Evolutionary conservation across 2,888 invertebrate genomes (phyloP), one percentile per base, ranked within the genome.

Genomic region (Rotaria macrura): DNA sequence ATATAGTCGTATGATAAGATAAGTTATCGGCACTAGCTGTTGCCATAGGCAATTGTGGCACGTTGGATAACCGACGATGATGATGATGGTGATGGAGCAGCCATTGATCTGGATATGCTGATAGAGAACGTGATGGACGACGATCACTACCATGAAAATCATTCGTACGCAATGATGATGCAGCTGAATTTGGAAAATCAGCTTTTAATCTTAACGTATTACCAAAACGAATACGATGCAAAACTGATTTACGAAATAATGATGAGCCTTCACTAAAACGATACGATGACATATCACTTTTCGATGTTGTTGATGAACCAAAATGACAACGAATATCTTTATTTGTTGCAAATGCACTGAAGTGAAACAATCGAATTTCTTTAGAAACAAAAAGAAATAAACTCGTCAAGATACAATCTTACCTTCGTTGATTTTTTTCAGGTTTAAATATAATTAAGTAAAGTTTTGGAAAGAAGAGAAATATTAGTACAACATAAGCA

Each of bases 361-460:
- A 43, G 6, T 12, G 20, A 14, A 25, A 74, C 25, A 6, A 38
- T 10, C 17, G 52, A 17, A 52, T 52, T 4, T 20, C 20, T 55
- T 55, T 55, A n/a, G 6, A 10, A 55, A 23, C 1, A 2, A n/a
- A 55, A n/a, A 55, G n/a, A n/a, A n/a, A n/a, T n/a, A n/a, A n/a
- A n/a, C n/a, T n/a, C n/a, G n/a, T 55, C 9, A n/a, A 55, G 2
- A 23, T 55, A 17, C 6, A 7, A 34, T 25, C 10, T 79, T 79
- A 79, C 79, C 79, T 93, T 84, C 94, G 92, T 88, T 94, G 94
- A 91, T 95, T 95, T 89, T 93, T 93, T 91, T 94, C 94, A 9
- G 95, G 94, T 87, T 93, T 93, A 88, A 94, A 92, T 72, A 94
- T 89, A 87, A 94, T 94, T 88, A 94, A 94, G 90, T 94, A 95